Percentiles rank a stretch among this genome's conserved stretches.
Evolutionary conservation across 30 jellyfish, hydroid and myxozoan genomes (phyloP).

Genomic region (Hydractinia echinata): DNA sequence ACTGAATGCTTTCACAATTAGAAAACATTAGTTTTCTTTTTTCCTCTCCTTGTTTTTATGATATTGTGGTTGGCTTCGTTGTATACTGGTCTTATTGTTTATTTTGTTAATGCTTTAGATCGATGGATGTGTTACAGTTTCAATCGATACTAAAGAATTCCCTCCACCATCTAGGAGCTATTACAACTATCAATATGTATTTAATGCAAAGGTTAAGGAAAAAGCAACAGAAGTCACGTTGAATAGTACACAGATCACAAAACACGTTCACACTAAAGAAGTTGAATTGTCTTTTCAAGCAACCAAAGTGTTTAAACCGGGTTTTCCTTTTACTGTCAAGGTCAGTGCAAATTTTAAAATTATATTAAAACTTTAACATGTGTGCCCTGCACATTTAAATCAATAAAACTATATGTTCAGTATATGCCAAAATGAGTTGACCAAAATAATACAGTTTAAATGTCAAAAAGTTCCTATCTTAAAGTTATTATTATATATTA

Average conservation of each 20-base stretch:
- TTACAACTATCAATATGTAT: background rate
- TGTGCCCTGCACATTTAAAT: too few species aligned
- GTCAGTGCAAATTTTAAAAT: slow-evolving; percentile 34
- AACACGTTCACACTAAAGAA: slow-evolving; percentile 15
- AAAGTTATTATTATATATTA: too few species aligned
- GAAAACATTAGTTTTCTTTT: too few species aligned
- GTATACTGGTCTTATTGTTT: too few species aligned
- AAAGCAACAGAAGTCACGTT: slow-evolving; percentile 62
- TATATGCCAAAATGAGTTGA: too few species aligned
- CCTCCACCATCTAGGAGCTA: background rate
- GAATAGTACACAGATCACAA: slow-evolving; percentile 37
- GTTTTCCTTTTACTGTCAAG: slow-evolving; percentile 70
- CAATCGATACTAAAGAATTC: background rate
- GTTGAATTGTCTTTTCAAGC: slow-evolving; percentile 59
- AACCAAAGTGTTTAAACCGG: slow-evolving; percentile 83
- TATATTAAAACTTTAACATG: background rate
- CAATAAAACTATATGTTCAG: too few species aligned
- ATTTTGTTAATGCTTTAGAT: slow-evolving; percentile 21
- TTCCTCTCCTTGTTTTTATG: too few species aligned
- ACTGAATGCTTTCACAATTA: too few species aligned
- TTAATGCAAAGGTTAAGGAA: slow-evolving; percentile 67
- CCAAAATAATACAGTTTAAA: too few species aligned
- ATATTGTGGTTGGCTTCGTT: too few species aligned
- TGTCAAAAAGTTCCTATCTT: too few species aligned
- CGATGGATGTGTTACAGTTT: slow-evolving; percentile 54